A percentile compares a stretch with the other conserved stretches of the same genome.
These are phyloP conservation scores for Ceraclea dissimilis DNA, from an alignment of 2,888 invertebrate species.

Conservation along the genomic window DNA sequence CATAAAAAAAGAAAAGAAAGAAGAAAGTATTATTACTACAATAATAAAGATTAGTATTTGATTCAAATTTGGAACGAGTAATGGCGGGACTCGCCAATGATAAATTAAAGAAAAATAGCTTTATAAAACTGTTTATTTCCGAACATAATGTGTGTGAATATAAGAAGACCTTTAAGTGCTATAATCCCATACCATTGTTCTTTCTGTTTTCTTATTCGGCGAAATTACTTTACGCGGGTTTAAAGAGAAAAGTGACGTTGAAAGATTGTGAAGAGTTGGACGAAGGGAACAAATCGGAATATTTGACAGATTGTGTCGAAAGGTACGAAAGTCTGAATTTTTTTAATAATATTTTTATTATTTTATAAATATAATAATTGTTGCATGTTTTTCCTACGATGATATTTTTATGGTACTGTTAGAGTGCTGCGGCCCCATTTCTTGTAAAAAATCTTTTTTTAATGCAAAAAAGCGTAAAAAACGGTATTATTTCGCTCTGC, in stretches of 20 bases:
- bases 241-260: slow-evolving; percentile 1
- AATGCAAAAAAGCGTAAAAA: no score
- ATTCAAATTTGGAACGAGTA: background rate
- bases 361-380: no score
- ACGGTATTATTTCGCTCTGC: no score
- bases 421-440: no score
- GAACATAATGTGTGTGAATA: background rate
- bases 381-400: no score
- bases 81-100: background rate
- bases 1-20: background rate
- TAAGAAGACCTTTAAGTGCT: background rate
- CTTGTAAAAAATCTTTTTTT: no score
- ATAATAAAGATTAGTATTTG: background rate
- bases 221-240: slow-evolving; percentile 1
- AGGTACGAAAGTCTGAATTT: slow-evolving; percentile 8
- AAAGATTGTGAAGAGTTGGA: slow-evolving; percentile 7
- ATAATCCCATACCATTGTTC: background rate
- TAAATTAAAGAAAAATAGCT: background rate
- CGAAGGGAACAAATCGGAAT: slow-evolving; percentile 5
- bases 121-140: background rate
- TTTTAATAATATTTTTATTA: no score
- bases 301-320: slow-evolving; percentile 8
- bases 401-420: no score
- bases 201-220: background rate
- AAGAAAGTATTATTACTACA: background rate